Percentiles rank a stretch among this genome's conserved stretches.
Evolutionary conservation across 2,113 vertebrate species (phyloP).

Genomic region (Dunckerocampus dactyliophorus): DNA sequence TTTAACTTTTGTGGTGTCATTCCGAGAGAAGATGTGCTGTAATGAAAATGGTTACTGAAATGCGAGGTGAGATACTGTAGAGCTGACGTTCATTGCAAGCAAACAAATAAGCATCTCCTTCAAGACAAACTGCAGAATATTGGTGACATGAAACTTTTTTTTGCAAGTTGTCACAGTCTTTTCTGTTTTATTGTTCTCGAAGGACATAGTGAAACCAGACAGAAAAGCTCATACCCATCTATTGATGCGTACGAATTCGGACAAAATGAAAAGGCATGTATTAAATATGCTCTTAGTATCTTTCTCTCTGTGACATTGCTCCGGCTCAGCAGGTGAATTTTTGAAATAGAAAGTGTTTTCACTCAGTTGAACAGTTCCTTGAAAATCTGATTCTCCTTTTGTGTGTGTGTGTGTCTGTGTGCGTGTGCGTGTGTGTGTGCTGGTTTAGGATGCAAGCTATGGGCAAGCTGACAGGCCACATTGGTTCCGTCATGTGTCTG

Average conservation of each 20-base stretch:
- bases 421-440: conserved; percentile 11
- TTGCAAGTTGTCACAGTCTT: neutral
- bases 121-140: neutral
- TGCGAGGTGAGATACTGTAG: no score
- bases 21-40: no score
- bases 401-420: conserved; percentile 10
- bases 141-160: neutral
- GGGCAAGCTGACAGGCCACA: conserved; percentile 91
- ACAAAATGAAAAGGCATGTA: conserved; percentile 4
- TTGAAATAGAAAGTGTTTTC: conserved; percentile 26
- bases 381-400: conserved; percentile 33
- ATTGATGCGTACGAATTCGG: conserved; percentile 5
- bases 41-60: no score
- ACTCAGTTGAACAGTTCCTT: conserved; percentile 25
- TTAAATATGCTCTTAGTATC: conserved; percentile 1
- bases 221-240: neutral
- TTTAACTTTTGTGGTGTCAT: no score
- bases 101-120: conserved; percentile 12
- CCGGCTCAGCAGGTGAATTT: conserved; percentile 37
- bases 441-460: conserved; percentile 82
- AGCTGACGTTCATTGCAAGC: neutral
- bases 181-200: neutral
- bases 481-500: conserved; percentile 93
- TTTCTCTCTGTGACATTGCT: no score
- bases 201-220: neutral